These are phyloP conservation scores for Dioctria rufipes DNA, from an alignment of 2,888 invertebrate genomes.

Conservation along the genomic window DNA sequence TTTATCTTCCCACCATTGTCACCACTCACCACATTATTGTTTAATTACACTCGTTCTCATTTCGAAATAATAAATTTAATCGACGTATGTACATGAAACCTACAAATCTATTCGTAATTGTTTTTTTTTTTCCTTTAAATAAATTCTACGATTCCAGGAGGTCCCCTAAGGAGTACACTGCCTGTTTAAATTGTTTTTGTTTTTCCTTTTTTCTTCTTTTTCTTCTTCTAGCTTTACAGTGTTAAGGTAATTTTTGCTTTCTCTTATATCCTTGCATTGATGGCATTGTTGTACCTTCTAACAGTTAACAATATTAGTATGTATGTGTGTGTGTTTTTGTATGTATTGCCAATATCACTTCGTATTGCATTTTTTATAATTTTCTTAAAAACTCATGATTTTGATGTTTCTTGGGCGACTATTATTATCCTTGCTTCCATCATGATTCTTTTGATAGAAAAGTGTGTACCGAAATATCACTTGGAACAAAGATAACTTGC, in stretches of 20 bases:
- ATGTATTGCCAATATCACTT: too few relatives aligned
- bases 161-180: constrained; percentile 31
- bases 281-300: constrained; percentile 52
- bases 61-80: constrained; percentile 21
- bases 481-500: too few relatives aligned
- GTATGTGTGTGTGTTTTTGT: too few relatives aligned
- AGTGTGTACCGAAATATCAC: too few relatives aligned
- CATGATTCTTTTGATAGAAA: too few relatives aligned
- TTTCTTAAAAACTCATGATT: too few relatives aligned
- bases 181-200: constrained; percentile 20
- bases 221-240: neutral
- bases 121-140: constrained; percentile 45
- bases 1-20: constrained; percentile 33
- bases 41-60: neutral
- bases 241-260: constrained; percentile 21
- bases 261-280: constrained; percentile 34
- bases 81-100: constrained; percentile 51
- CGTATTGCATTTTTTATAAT: too few relatives aligned
- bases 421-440: too few relatives aligned
- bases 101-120: constrained; percentile 50
- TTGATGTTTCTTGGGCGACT: too few relatives aligned
- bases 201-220: constrained; percentile 27
- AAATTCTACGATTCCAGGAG: constrained; percentile 43
- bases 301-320: constrained; percentile 24
- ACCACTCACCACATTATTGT: constrained; percentile 11